These are phyloP conservation scores for Tenebrio molitor DNA, from an alignment of 1,140 invertebrate species.

Conservation along the genomic window DNA sequence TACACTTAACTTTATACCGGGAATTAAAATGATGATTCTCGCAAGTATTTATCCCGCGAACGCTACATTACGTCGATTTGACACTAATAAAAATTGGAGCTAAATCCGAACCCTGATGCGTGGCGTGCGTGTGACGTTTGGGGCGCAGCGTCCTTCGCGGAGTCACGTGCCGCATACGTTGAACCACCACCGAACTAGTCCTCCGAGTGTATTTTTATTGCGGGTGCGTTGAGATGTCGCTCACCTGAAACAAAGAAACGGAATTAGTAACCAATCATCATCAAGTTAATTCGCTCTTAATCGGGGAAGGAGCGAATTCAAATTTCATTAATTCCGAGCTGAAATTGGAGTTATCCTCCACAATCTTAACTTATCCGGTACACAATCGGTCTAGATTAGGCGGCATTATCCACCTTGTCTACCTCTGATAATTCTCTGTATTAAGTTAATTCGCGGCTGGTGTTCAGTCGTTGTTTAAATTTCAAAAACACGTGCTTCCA, in stretches of 20 bases:
- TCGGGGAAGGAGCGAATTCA: not conserved
- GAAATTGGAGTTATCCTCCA: constrained; percentile 17
- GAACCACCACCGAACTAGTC: too few species aligned
- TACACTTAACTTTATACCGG: constrained; percentile 5
- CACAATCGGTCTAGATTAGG: constrained; percentile 50
- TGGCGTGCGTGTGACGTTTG: too few species aligned
- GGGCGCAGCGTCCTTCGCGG: too few species aligned
- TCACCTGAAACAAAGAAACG: not conserved
- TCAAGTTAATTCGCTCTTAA: constrained; percentile 1
- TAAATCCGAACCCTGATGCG: too few species aligned
- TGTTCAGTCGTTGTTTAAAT: constrained; percentile 52
- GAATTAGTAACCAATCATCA: not conserved
- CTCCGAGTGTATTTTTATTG: too few species aligned
- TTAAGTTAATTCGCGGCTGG: constrained; percentile 53
- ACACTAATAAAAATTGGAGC: too few species aligned
- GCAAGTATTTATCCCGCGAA: too few species aligned
- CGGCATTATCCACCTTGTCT: constrained; percentile 54
- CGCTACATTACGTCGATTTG: too few species aligned
- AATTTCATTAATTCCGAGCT: constrained; percentile 1
- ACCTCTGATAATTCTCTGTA: constrained; percentile 52
- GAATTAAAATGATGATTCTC: constrained; percentile 4
- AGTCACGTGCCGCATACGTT: too few species aligned
- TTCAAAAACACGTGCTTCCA: constrained; percentile 53
- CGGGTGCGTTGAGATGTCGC: too few species aligned
- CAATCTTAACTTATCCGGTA: constrained; percentile 29